Base-by-base conservation (phyloP, 1,140 invertebrate genomes). In the Bombus affinis region DNA sequence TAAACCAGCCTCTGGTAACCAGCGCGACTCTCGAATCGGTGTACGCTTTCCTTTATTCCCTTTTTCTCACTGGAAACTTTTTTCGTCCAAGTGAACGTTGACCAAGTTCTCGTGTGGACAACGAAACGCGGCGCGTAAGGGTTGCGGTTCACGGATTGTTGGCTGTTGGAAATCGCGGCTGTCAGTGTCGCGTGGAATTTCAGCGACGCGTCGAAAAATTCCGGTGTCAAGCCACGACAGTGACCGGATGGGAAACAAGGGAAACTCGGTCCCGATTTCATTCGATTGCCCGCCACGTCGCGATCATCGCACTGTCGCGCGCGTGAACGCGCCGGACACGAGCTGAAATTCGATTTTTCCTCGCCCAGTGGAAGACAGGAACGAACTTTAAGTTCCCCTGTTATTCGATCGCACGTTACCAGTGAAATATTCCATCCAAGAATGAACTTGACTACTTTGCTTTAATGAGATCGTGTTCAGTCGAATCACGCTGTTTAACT, bases 141-240 rank as follows among this genome's bases (percentile, higher is more conserved):
- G 6, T 32, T 10, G 71, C 6, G 44, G 57, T 77, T 83, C 81
- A 42, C 22, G 59, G 25, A 8, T 44, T 13, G 59, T 75, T 66
- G 62, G 42, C 32, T 37, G 73, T 25, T 39, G 81, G 47, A 70
- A 77, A 76, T 81, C 62, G 72, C 47, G 13, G 71, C 35, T 77
- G 81, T 83, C 81, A 70, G 73, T n/a, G 47, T 70, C 22, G 81
- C 59, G 44, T 35, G 62, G 47, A 77, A 57, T 83, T 83, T 77
- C 13, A 39, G 3, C 74, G 47, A 47, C 73, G 65, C 37, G 70
- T 62, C 53, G 72, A 39, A 65, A 82, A 82, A 75, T 83, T 66
- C 42, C 44, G 39, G 22, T n/a, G 68, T 28, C 39, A 18, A 32
- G 32, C 28, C 25, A 9, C 44, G 78, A 57, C 68, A 39, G 68